Evolutionary conservation across 2,113 vertebrate genomes (phyloP), one percentile per base, ranked within the genome.

Genomic region (Prunella fulvescens): DNA sequence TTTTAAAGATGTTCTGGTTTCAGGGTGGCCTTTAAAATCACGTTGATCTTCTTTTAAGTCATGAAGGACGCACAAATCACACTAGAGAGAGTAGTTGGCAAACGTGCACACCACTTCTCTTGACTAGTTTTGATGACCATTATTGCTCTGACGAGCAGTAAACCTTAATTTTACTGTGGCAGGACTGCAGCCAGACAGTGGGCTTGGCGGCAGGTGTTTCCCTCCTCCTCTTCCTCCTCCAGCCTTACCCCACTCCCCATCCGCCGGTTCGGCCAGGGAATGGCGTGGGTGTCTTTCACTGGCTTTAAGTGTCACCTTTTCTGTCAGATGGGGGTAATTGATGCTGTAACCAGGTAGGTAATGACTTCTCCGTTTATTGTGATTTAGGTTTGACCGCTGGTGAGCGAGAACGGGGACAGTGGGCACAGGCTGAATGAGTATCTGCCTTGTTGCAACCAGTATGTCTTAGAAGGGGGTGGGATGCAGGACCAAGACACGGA

Each of bases 381-480:
- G 80, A 31, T 88, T 72, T 71, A 48, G 29, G 35, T 91, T 90
- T 88, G 90, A 88, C 82, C 26, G 47, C 29, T 89, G 29, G 33
- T 67, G 86, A 82, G 56, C 33, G 80, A 86, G 70, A 74, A 39
- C 0, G 2, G 44, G 28, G 47, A 54, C 58, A 67, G 35, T 33
- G 40, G 48, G 35, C 16, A 8, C 74, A 40, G 33, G 6, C 9
- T 57, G 78, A 35, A 12, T 0, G 7, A 7, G 4, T 40, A 2
- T 88, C 57, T 70, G 51, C 31, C 50, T 42, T 77, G 12, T 70
- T 74, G 51, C 48, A 78, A 45, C 31, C 84, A 29, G 0, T 45
- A 9, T 47, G 40, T 53, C 35, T 51, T 58, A 25, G 26, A 51
- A 61, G 31, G 20, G 37, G 2, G 14, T 40, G 37, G 51, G 12